Percentiles rank a stretch among this genome's conserved stretches.
These are phyloP conservation scores for Lacerta viridis DNA, from an alignment of 2,797 vertebrate genomes.

Conservation along the genomic window DNA sequence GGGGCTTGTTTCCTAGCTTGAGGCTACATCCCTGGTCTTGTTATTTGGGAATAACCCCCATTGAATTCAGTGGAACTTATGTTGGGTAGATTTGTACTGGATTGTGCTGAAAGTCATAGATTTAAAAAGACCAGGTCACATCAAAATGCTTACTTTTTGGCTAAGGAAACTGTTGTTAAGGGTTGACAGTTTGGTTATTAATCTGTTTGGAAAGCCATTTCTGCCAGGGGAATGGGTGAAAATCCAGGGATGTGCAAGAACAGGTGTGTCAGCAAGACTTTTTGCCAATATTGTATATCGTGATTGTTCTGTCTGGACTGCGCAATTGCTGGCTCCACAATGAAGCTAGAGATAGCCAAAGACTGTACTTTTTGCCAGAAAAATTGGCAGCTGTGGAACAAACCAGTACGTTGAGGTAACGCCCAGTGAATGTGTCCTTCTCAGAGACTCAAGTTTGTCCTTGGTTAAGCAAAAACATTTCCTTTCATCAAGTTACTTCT, in stretches of 20 bases:
- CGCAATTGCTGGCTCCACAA: constrained; percentile 74
- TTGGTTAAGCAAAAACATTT: constrained; percentile 20
- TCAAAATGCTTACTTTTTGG: not conserved
- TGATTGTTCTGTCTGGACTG: constrained; percentile 52
- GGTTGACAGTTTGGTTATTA: not conserved
- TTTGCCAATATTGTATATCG: constrained; percentile 45
- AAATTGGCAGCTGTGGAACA: constrained; percentile 48
- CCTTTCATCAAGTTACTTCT: constrained; percentile 38
- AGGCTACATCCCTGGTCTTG: not conserved
- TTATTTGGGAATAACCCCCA: not conserved
- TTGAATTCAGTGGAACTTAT: not conserved
- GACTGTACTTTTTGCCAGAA: constrained; percentile 50
- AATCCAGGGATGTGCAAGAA: constrained; percentile 57
- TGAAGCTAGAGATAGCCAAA: constrained; percentile 55
- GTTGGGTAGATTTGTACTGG: not conserved
- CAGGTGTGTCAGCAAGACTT: constrained; percentile 73
- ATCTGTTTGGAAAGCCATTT: constrained; percentile 38
- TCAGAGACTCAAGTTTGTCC: constrained; percentile 30
- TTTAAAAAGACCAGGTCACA: not conserved
- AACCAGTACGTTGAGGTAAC: not conserved
- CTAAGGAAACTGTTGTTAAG: not conserved
- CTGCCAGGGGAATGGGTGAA: not conserved
- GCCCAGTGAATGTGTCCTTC: constrained; percentile 41
- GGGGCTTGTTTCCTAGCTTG: not conserved
- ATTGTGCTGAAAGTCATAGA: not conserved